These are phyloP conservation scores for Calosoma granatense DNA, from an alignment of 1,140 invertebrate genomes.

Conservation along the genomic window DNA sequence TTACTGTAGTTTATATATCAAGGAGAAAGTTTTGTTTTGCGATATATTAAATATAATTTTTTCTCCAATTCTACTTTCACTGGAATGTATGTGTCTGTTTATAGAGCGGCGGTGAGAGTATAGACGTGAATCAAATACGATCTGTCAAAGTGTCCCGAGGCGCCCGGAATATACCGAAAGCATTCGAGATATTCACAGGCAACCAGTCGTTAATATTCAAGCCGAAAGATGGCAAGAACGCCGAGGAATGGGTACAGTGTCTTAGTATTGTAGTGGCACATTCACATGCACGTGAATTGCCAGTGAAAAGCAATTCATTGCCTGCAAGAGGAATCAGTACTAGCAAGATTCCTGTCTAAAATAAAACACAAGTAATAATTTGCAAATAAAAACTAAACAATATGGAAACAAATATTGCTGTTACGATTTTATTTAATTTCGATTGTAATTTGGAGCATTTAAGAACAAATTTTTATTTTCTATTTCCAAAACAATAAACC, in stretches of 20 bases:
- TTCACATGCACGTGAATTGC: slow-evolving; percentile 58
- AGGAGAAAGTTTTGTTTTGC: no score
- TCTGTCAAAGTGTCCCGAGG: slow-evolving; percentile 81
- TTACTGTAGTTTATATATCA: no score
- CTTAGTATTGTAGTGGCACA: slow-evolving; percentile 80
- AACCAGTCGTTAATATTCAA: slow-evolving; percentile 86
- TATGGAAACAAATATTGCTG: no score
- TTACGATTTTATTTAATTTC: no score
- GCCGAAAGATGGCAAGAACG: slow-evolving; percentile 88
- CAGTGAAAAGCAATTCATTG: slow-evolving; percentile 55
- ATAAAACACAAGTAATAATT: not conserved
- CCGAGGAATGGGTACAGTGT: slow-evolving; percentile 89
- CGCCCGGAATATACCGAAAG: slow-evolving; percentile 82
- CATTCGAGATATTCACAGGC: slow-evolving; percentile 92
- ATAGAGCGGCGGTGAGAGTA: slow-evolving; percentile 59
- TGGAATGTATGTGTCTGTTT: slow-evolving; percentile 24
- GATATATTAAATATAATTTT: no score
- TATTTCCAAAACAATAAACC: no score
- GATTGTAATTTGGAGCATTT: no score
- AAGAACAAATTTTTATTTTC: no score
- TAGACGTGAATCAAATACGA: slow-evolving; percentile 83
- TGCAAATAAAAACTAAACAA: no score
- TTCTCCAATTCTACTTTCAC: not conserved
- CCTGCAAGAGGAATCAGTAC: slow-evolving; percentile 45
- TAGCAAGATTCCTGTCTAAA: slow-evolving; percentile 30